phyloP scores from a whole-genome alignment of 2,888 invertebrate species.

The Yponomeuta plumbellus region DNA sequence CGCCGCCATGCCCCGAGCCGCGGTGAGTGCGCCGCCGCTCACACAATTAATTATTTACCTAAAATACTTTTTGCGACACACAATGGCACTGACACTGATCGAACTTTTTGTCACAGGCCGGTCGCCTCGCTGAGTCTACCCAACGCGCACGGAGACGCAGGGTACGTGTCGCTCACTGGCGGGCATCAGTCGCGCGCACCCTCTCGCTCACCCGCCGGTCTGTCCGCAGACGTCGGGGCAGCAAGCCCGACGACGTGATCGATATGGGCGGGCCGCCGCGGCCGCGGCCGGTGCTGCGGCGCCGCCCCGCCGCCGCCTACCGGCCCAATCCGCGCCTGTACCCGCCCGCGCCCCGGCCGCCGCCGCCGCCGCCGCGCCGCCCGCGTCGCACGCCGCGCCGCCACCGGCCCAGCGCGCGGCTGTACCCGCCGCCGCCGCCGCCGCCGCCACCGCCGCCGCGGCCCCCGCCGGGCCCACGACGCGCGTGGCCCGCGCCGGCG shows the following conservation, averaged over 20 bases:
- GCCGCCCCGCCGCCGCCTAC: slow-evolving; percentile 26
- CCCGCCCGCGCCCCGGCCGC: slow-evolving; percentile 34
- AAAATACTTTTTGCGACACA: no score
- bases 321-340: slow-evolving; percentile 55
- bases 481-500: no score
- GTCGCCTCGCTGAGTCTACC: slow-evolving; percentile 17
- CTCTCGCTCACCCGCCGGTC: neutral
- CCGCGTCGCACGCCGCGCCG: neutral
- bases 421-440: no score
- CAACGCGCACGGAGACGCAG: slow-evolving; percentile 18
- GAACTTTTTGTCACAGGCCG: no score
- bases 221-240: no score
- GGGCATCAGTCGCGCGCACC: neutral
- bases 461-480: no score
- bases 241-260: slow-evolving; percentile 28
- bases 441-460: no score
- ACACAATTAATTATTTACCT: no score
- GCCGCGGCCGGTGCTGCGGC: slow-evolving; percentile 20
- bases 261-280: slow-evolving; percentile 33
- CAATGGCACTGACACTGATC: no score
- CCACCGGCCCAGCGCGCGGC: no score
- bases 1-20: no score
- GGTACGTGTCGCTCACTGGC: slow-evolving; percentile 1
- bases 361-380: neutral
- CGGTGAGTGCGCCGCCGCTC: no score